Evolutionary conservation across 2,888 invertebrate genomes (phyloP), one percentile per base, ranked within the genome.

Genomic region (Stegana nigrithorax): DNA sequence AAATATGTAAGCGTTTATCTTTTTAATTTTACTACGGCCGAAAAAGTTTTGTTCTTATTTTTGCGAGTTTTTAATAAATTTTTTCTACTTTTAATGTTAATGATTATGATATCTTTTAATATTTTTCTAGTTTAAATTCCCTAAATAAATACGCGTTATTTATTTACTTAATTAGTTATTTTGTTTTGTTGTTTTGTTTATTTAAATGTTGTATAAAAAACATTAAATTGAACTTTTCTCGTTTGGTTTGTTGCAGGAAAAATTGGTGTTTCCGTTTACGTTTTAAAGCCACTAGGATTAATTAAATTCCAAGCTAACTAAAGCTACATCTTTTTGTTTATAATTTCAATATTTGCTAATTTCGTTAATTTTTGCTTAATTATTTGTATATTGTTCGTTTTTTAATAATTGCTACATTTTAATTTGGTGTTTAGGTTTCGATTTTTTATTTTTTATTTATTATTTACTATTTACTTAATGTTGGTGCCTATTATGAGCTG

Each of bases 71-170:
- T 53, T 60, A 62, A 60, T 68, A 59, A 66, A 60, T 27, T 45
- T 53, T 62, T 59, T 47, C 53, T 64, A 51, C 57, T 62, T 29
- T 65, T 60, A 63, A 55, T 67, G 63, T 68, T 50, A 56, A 58
- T 65, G 44, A 26, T 44, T 45, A n/a, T n/a, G 4, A 21, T 50
- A 29, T 25, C 17, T 59, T 66, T 73, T 71, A 65, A 62, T 66
- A 51, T 61, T 73, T 68, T 66, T 62, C 62, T 67, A 62, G 53
- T 67, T 66, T 70, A 72, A 80, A 73, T 80, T 80, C 76, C 76
- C 82, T 80, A 82, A 80, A 78, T 69, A 67, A 73, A 73, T 75
- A 73, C 80, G 82, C 78, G 80, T 80, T 78, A 75, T 23, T 26
- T 42, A 59, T 59, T 25, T 32, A 45, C 29, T 47, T n/a, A 59